phyloP scores from a whole-genome alignment of 2,888 invertebrate genomes.

The Calliphora vomitoria region DNA sequence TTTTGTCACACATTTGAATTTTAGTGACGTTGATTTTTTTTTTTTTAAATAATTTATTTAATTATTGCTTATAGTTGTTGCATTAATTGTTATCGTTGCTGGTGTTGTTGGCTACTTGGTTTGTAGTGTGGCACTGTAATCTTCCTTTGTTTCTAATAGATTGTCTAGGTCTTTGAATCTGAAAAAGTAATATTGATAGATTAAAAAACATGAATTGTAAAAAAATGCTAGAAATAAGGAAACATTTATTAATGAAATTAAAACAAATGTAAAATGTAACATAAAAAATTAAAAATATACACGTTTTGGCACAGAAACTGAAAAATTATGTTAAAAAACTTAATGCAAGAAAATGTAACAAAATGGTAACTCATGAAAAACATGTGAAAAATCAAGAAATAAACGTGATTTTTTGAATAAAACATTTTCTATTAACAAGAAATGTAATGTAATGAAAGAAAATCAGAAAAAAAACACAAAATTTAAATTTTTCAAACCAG shows the following conservation, averaged over 20 bases:
- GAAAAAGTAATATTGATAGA: background rate
- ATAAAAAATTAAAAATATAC: background rate
- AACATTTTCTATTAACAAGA: background rate
- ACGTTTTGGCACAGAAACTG: too few species aligned
- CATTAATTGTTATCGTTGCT: slow-evolving; percentile 33
- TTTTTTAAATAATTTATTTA: slow-evolving; percentile 24
- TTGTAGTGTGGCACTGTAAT: slow-evolving; percentile 17
- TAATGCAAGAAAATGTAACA: too few species aligned
- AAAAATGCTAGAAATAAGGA: background rate
- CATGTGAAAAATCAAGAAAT: too few species aligned
- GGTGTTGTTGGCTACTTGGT: background rate
- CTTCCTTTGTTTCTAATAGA: slow-evolving; percentile 46
- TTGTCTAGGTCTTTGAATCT: slow-evolving; percentile 46
- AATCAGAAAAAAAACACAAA: background rate
- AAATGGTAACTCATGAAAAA: too few species aligned
- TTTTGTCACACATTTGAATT: slow-evolving; percentile 24
- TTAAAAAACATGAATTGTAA: slow-evolving; percentile 12
- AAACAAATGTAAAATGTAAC: background rate
- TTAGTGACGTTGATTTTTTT: slow-evolving; percentile 58
- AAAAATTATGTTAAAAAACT: too few species aligned
- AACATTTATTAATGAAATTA: background rate
- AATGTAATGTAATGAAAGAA: background rate
- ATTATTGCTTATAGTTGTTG: slow-evolving; percentile 17
- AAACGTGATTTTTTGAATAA: too few species aligned
- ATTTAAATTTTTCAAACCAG: background rate